Conservation (phyloP, 2,113 vertebrate species). For the Alosa alosa region DNA sequence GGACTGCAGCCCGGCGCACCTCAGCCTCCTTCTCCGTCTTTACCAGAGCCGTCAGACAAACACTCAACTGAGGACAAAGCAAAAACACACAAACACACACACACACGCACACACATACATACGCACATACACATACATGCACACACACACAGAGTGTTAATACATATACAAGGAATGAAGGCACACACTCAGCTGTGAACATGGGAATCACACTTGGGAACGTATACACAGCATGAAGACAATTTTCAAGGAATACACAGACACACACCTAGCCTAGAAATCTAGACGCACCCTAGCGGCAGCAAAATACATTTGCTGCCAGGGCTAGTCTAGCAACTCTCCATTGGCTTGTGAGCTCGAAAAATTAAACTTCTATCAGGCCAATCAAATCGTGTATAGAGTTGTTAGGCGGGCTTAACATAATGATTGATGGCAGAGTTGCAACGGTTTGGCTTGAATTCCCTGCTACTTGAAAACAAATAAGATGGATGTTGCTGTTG, state of each 20-base stretch:
- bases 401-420: no score
- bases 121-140: neutral
- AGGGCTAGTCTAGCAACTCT: no score
- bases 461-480: no score
- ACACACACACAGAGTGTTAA: neutral
- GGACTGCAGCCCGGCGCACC: slow-evolving; percentile 87
- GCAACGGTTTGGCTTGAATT: no score
- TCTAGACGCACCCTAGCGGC: no score
- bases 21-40: slow-evolving; percentile 80
- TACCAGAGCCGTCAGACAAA: slow-evolving; percentile 76
- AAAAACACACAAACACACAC: neutral
- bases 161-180: slow-evolving; percentile 39
- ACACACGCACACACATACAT: neutral
- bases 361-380: no score
- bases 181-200: slow-evolving; percentile 66
- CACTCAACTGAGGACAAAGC: slow-evolving; percentile 61
- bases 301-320: no score
- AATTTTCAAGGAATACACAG: neutral
- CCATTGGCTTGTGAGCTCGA: no score
- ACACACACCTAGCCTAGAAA: no score
- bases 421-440: no score
- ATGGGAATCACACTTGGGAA: neutral
- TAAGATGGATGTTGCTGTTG: no score
- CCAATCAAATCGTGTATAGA: no score
- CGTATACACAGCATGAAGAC: neutral